Conservation (phyloP, 92 coral and sea anemone species). For the Parazoanthus swiftii region DNA sequence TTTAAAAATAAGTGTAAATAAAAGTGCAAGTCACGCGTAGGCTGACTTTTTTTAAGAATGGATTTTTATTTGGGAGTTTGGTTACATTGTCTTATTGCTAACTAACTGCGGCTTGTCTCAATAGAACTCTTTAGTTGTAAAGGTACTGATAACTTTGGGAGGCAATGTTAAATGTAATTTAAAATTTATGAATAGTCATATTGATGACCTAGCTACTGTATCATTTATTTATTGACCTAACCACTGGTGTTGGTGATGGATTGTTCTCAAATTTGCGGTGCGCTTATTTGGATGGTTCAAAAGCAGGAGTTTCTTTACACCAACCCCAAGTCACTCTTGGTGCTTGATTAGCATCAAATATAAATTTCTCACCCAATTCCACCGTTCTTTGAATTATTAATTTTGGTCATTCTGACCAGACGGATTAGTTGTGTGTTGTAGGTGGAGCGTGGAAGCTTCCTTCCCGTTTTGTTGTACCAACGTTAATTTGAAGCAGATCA, state of each 20-base stretch:
- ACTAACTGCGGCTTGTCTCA: neutral
- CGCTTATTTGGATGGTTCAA: neutral
- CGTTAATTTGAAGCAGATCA: neutral
- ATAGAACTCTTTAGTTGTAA: too few species aligned
- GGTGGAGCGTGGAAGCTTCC: neutral
- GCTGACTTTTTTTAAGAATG: too few species aligned
- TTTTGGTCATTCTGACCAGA: constrained; percentile 11
- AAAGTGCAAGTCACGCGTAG: too few species aligned
- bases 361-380: neutral
- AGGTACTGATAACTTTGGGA: neutral
- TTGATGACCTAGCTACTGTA: too few species aligned
- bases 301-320: neutral
- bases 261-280: neutral
- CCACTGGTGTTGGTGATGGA: neutral
- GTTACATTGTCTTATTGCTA: too few species aligned
- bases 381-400: constrained; percentile 15
- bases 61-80: too few species aligned
- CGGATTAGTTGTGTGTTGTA: constrained; percentile 5
- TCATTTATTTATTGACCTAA: too few species aligned
- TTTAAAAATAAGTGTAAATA: too few species aligned
- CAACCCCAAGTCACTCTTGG: neutral
- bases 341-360: constrained; percentile 6
- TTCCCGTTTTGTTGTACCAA: neutral
- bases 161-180: neutral
- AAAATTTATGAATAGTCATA: too few species aligned